phyloP scores from a whole-genome alignment of 2,888 invertebrate species.

The Congeria kusceri region DNA sequence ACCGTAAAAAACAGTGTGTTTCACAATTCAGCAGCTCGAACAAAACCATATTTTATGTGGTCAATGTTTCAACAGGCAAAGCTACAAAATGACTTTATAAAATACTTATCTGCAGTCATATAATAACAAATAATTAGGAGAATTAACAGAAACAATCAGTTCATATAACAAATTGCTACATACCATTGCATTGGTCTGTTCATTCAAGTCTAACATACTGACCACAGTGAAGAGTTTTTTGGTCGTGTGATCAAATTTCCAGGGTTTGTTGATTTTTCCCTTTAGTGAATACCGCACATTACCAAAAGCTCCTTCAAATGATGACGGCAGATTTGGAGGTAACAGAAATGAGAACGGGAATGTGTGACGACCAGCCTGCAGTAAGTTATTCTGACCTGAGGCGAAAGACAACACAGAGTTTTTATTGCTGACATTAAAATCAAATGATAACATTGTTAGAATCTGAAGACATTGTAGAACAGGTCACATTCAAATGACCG shows the following conservation, averaged over 20 bases:
- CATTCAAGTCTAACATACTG: constrained; percentile 92
- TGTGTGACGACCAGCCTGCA: constrained; percentile 88
- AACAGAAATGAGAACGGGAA: constrained; percentile 93
- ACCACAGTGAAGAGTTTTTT: constrained; percentile 91
- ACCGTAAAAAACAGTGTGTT: too few species aligned
- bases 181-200: constrained; percentile 72
- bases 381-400: constrained; percentile 86
- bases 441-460: too few species aligned
- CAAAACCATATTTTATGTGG: too few species aligned
- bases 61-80: too few species aligned
- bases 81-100: too few species aligned
- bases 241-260: constrained; percentile 87
- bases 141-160: too few species aligned
- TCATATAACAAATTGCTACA: constrained; percentile 17
- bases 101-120: too few species aligned
- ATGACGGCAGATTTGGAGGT: constrained; percentile 86
- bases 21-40: too few species aligned
- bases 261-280: constrained; percentile 88
- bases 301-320: constrained; percentile 84
- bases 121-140: too few species aligned
- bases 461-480: too few species aligned
- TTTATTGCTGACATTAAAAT: too few species aligned
- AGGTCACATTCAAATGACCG: too few species aligned
- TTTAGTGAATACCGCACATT: constrained; percentile 93
- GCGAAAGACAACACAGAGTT: constrained; percentile 47